Base-by-base conservation (phyloP, 2,888 invertebrate genomes). In the Volucella inanis region DNA sequence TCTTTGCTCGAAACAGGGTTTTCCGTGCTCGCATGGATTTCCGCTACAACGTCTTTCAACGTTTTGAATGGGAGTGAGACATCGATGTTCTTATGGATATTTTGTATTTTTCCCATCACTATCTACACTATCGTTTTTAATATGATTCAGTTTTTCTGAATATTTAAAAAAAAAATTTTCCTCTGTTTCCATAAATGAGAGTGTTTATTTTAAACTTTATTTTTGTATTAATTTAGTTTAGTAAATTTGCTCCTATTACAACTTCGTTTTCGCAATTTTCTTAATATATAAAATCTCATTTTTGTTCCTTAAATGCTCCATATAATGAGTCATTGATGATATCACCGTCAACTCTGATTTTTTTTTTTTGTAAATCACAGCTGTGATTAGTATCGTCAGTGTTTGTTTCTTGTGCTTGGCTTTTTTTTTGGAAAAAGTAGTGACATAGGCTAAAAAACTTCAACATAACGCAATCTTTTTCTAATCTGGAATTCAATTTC, bases 1-100 rank as follows among this genome's bases (percentile, higher is more conserved):
- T 70, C 65, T 52, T 82, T 76, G 8, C 38, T 59, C 57, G 64
- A 81, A 15, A 67, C 14, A 31, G 74, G 79, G 18, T 67, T 77
- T 11, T 77, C 77, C 12, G 4, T 15, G 8, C 3, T 41, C 6
- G 68, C 62, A 4, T 41, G 38, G 15, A 77, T 70, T 68, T 68
- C 77, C 14, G 49, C 70, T n/a, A 57, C 14, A 0, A 70, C 14
- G 14, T 77, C 55, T 49, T n/a, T n/a, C n/a, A n/a, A n/a, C n/a
- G 50, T 65, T n/a, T 50, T 41, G 38, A 67, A 75, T 49, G 65
- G 75, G 8, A 75, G 57, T 12, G 65, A 31, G 31, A 50, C 43
- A n/a, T 67, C 50, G 39, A 75, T 55, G 62, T 39, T 43, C 11
- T 22, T 11, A n/a, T 65, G 57, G 12, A 65, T 65, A 59, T 9